Conservation (phyloP, 2,113 vertebrate genomes). For the Sula dactylatra region DNA sequence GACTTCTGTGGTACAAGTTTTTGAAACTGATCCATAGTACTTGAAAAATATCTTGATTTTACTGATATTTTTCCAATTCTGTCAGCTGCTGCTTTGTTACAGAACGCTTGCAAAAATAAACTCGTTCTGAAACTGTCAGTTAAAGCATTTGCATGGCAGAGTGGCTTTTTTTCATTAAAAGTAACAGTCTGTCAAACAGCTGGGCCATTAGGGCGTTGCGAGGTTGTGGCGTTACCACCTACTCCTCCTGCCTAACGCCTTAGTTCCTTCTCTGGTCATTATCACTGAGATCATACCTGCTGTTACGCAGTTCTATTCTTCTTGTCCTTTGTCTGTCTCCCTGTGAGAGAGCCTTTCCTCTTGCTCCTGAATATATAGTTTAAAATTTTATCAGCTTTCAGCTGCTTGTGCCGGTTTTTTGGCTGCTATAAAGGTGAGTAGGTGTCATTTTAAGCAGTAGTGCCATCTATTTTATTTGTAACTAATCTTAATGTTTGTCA, state of each 20-base stretch:
- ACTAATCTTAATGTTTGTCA: background rate
- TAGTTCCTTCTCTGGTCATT: background rate
- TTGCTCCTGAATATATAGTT: background rate
- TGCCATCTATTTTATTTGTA: background rate
- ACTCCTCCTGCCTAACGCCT: background rate
- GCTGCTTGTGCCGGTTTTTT: background rate
- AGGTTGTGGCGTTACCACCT: fast-evolving
- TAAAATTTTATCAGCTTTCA: background rate
- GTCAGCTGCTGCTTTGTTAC: background rate
- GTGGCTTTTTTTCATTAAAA: background rate
- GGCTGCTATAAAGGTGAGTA: background rate
- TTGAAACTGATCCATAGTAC: background rate
- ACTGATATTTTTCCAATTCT: background rate
- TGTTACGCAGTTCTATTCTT: background rate
- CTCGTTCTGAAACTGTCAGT: background rate
- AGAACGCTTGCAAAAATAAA: background rate
- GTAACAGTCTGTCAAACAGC: background rate
- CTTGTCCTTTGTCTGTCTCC: background rate
- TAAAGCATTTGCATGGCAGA: background rate
- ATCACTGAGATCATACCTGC: background rate
- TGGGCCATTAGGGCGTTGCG: fast-evolving
- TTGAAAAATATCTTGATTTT: conserved; percentile 18
- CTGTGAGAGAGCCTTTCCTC: background rate
- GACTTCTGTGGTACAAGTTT: background rate
- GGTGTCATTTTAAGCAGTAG: background rate